Evolutionary conservation across 1,140 invertebrate genomes (phyloP).

Genomic region (Lepeophtheirus salmonis): DNA sequence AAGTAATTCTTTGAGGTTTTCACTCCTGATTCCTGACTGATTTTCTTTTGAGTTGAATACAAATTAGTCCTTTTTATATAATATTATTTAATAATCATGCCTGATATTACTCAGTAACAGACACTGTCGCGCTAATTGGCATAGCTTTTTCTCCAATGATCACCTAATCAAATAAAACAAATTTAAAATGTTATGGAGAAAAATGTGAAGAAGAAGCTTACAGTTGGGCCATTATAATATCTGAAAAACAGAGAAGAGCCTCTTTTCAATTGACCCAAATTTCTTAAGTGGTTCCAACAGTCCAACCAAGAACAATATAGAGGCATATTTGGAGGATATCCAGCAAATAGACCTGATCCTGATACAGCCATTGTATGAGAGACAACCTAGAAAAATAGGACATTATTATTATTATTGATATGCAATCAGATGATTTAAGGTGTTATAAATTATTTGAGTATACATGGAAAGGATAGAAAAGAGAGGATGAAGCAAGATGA

Average conservation of each 20-base stretch:
- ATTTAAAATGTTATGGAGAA: neutral
- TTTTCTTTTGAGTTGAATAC: too few species aligned
- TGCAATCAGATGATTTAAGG: slow-evolving; percentile 36
- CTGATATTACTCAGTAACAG: neutral
- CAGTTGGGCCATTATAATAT: slow-evolving; percentile 14
- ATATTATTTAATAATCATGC: too few species aligned
- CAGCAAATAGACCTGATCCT: slow-evolving; percentile 47
- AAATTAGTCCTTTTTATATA: too few species aligned
- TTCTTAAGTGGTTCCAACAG: slow-evolving; percentile 50
- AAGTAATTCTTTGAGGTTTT: too few species aligned
- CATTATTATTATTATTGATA: slow-evolving; percentile 48
- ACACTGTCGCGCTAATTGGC: neutral
- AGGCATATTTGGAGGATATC: slow-evolving; percentile 57
- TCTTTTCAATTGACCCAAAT: slow-evolving; percentile 10
- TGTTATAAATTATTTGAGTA: too few species aligned
- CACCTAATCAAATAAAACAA: neutral
- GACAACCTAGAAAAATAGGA: slow-evolving; percentile 67
- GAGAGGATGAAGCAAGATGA: neutral
- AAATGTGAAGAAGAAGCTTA: neutral
- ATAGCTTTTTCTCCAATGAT: slow-evolving; percentile 1
- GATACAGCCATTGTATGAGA: slow-evolving; percentile 67
- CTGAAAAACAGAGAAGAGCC: slow-evolving; percentile 15
- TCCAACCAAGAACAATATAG: slow-evolving; percentile 50
- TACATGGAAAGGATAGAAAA: neutral
- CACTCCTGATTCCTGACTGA: too few species aligned